Evolutionary conservation across 2,113 vertebrate genomes (phyloP), one percentile per base, ranked within the genome.

Genomic region (Ceyx cyanopectus): DNA sequence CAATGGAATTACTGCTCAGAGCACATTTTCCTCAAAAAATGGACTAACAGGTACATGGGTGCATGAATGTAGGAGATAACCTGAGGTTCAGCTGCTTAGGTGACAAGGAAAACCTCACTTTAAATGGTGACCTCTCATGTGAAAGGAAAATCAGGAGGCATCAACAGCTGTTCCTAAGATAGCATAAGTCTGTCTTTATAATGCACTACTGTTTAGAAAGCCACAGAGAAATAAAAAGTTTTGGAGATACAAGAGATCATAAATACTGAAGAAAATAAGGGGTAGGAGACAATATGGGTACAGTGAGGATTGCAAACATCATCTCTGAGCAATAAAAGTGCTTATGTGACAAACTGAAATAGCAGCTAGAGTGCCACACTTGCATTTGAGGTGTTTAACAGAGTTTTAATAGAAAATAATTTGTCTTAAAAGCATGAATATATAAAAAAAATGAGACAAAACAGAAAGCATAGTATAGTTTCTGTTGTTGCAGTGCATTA

Each of bases 41-140:
- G 16, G 29, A 6, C 29, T 57, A 22, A 15, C 29, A 63, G 65
- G 37, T 37, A 3, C 0, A 0, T 58, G 32, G 23, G 57, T 50
- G 26, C 8, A 2, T 18, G 50, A 61, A 61, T 85, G 76, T 62
- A 73, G 45, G 56, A 45, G 72, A 3, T 61, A 78, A 87, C 16
- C 41, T 73, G 81, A 73, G 45, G 54, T 85, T 70, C 56, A 68
- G 17, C 57, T 75, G 54, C 82, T 81, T 70, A 46, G 23, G 40
- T 81, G 30, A n/a, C 22, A 41, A 62, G 50, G 51, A 32, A 75
- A 73, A 46, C 46, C 30, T 61, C 40, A 7, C 45, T 53, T 54
- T 57, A 73, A 17, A 37, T 19, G 11, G 10, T 2, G 14, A 75
- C n/a, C 32, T 81, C 34, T 70, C 50, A 8, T 7, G 13, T 26